Evolutionary conservation across 2,113 vertebrate species (phyloP).

Genomic region (Ictalurus punctatus): DNA sequence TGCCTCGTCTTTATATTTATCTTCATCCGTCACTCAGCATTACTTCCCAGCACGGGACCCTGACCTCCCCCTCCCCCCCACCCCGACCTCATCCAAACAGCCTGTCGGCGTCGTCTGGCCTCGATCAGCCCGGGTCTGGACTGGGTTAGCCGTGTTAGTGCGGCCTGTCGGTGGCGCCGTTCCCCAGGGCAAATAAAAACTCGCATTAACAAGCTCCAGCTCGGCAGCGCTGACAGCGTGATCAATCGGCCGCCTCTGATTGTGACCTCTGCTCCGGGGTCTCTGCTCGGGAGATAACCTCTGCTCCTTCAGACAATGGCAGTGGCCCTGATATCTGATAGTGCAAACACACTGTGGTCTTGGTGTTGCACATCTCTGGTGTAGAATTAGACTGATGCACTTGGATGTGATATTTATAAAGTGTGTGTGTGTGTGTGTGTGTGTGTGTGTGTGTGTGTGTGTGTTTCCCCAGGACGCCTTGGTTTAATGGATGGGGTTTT

Average conservation of each 20-base stretch:
- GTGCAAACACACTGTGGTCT: not conserved
- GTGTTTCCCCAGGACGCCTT: constrained; percentile 83
- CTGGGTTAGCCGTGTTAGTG: constrained; percentile 71
- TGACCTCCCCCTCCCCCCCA: constrained; percentile 23
- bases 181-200: constrained; percentile 83
- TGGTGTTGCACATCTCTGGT: not conserved
- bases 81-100: constrained; percentile 38
- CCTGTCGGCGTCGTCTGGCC: constrained; percentile 48
- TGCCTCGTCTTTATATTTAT: constrained; percentile 36
- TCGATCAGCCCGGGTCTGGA: constrained; percentile 71
- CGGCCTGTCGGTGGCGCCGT: constrained; percentile 74
- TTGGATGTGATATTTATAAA: constrained; percentile 9
- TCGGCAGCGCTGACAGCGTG: constrained; percentile 83
- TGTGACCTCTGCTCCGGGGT: constrained; percentile 49
- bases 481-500: constrained; percentile 94
- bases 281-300: constrained; percentile 44
- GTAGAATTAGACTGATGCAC: not conserved
- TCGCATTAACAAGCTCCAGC: constrained; percentile 85
- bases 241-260: constrained; percentile 81
- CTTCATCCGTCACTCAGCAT: constrained; percentile 42
- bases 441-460: constrained; percentile 58
- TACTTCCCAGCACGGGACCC: constrained; percentile 42
- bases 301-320: constrained; percentile 8
- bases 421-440: constrained; percentile 65
- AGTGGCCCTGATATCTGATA: constrained; percentile 44